Evolutionary conservation across 2,113 vertebrate species (phyloP).

Genomic region (Pipra filicauda): DNA sequence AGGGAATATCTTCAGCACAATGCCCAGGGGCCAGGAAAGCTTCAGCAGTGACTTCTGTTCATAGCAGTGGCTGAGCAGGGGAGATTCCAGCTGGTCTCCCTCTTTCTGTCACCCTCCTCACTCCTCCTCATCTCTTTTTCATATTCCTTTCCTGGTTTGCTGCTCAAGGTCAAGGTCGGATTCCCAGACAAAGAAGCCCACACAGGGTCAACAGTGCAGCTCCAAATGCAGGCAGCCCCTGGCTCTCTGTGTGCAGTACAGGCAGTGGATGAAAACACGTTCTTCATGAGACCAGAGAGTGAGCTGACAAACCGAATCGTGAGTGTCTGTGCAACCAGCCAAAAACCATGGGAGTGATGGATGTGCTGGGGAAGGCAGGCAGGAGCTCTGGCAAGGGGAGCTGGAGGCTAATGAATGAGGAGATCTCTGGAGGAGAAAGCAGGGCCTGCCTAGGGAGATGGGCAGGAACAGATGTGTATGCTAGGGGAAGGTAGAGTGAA

Average conservation of each 20-base stretch:
- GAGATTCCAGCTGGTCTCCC: not conserved
- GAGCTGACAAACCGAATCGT: constrained; percentile 71
- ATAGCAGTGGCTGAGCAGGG: not conserved
- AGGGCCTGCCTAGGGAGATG: not conserved
- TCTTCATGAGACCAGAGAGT: constrained; percentile 64
- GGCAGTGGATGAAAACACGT: constrained; percentile 77
- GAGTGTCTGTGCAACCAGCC: not conserved
- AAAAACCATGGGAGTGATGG: fast-evolving
- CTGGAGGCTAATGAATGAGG: not conserved
- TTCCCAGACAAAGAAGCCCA: constrained; percentile 72
- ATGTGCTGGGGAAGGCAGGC: not conserved
- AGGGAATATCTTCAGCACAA: not conserved
- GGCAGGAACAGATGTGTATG: not conserved
- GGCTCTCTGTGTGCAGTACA: constrained; percentile 82
- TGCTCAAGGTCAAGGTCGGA: constrained; percentile 66
- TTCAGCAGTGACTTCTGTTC: not conserved
- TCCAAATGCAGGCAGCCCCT: constrained; percentile 72
- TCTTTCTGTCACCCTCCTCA: not conserved
- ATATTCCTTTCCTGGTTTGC: not conserved
- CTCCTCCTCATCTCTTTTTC: not conserved
- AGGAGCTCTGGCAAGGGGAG: not conserved
- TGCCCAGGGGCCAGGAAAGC: not conserved
- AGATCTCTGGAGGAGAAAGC: not conserved
- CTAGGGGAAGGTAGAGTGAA: not conserved
- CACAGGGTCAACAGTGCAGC: constrained; percentile 71